Evolutionary conservation across 2,113 vertebrate genomes (phyloP), one percentile per base, ranked within the genome.

Genomic region (Sclerurus mexicanus): DNA sequence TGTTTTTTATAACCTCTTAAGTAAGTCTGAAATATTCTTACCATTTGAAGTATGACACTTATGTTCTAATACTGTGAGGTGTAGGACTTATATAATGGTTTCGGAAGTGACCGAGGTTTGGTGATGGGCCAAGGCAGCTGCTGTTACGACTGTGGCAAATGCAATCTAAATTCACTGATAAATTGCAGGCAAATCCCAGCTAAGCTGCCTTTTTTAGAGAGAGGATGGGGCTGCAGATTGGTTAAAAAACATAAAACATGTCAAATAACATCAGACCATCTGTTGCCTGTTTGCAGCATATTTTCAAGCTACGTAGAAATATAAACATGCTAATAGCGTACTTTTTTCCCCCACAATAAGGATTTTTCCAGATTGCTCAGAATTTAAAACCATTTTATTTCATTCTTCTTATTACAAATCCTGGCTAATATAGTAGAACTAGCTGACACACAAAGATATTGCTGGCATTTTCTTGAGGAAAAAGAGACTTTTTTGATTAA

Each of bases 121-220:
- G 67, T 97, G 77, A 91, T 90, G 94, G 81, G 86, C 94, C 87
- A 88, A 86, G 73, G 87, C 97, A 96, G 78, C 97, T 97, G 94
- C 95, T 95, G 73, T 92, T 93, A 19, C 1, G 39, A 88, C 96
- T 95, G 89, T 63, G 94, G 66, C 71, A 96, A 97, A 94, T 95
- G 58, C 93, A 95, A 7, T 97, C 93, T 97, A 95, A 97, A 98
- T 96, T 98, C 92, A 92, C 95, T 95, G 95, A 96, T 92, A 97
- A 98, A 97, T 97, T 98, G 93, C 90, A 91, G 93, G 93, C 90
- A 98, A 98, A 98, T 99, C 98, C 98, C 94, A 97, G 98, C 98
- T 98, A 98, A 99, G 97, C 98, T 97, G 95, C 89, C 82, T 96
- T 96, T 97, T 97, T 97, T 84, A 97, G 96, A 89, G 96, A 89